phyloP scores from a whole-genome alignment of 2,888 invertebrate species.

The Epirrhoe alternata region DNA sequence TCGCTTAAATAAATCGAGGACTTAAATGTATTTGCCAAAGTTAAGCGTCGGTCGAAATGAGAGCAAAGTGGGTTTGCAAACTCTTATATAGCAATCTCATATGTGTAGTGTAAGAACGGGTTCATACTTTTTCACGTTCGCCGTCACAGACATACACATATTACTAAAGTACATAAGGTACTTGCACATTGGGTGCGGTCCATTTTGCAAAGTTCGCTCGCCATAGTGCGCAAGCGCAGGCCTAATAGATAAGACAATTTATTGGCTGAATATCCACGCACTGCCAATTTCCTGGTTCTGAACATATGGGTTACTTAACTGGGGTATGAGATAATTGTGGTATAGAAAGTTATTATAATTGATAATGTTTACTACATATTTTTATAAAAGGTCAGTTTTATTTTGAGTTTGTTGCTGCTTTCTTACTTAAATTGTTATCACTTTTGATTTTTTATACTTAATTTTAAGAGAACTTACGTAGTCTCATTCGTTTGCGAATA shows the following conservation, averaged over 20 bases:
- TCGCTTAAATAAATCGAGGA: slow-evolving; percentile 49
- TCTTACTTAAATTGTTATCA: no score
- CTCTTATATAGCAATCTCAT: slow-evolving; percentile 83
- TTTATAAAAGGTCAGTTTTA: not conserved
- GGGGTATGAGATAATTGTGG: slow-evolving; percentile 21
- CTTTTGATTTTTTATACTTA: no score
- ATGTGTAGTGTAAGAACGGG: slow-evolving; percentile 85
- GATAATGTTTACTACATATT: no score
- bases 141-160: slow-evolving; percentile 53
- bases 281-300: slow-evolving; percentile 36
- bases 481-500: no score
- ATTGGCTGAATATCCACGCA: slow-evolving; percentile 40
- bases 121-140: slow-evolving; percentile 82
- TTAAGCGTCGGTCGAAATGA: slow-evolving; percentile 81
- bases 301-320: slow-evolving; percentile 28
- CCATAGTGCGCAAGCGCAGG: slow-evolving; percentile 45
- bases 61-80: slow-evolving; percentile 79
- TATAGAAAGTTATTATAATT: no score
- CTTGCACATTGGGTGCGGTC: slow-evolving; percentile 70
- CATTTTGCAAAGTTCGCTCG: slow-evolving; percentile 52
- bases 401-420: not conserved
- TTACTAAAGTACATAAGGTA: slow-evolving; percentile 35
- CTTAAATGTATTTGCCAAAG: slow-evolving; percentile 77
- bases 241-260: slow-evolving; percentile 34
- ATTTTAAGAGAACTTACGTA: no score